phyloP scores from a whole-genome alignment of 1,140 invertebrate genomes.

The Stenopsyche tienmushanensis region DNA sequence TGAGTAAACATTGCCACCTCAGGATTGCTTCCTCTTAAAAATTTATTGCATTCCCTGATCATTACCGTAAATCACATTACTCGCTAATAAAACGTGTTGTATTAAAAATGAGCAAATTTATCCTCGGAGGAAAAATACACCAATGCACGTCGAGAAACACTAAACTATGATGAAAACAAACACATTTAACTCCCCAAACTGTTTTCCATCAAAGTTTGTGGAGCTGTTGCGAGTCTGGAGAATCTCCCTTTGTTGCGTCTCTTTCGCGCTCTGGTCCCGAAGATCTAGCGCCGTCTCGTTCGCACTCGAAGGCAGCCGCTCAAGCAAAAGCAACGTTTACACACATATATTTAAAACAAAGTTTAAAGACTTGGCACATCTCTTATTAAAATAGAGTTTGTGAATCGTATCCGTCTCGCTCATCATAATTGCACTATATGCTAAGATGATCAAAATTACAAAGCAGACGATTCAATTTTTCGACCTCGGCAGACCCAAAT shows the following conservation, averaged over 20 bases:
- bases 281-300: not conserved
- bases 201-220: conserved; percentile 40
- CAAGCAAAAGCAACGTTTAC: not conserved
- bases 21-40: no score
- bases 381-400: conserved; percentile 7
- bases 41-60: no score
- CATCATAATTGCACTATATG: no score
- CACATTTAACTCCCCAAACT: conserved; percentile 40
- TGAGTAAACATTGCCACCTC: no score
- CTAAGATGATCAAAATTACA: no score
- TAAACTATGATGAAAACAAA: conserved; percentile 41
- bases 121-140: conserved; percentile 13
- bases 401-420: not conserved
- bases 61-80: no score
- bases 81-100: not conserved
- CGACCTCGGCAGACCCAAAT: not conserved
- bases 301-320: not conserved
- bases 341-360: conserved; percentile 35
- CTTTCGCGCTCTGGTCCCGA: not conserved
- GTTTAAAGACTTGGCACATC: conserved; percentile 35
- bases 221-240: conserved; percentile 31
- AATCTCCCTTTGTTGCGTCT: conserved; percentile 1
- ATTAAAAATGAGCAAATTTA: not conserved
- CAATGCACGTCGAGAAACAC: conserved; percentile 32
- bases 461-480: not conserved